Conservation (phyloP, 2,113 vertebrate species). For the Cranoglanis bouderius region DNA sequence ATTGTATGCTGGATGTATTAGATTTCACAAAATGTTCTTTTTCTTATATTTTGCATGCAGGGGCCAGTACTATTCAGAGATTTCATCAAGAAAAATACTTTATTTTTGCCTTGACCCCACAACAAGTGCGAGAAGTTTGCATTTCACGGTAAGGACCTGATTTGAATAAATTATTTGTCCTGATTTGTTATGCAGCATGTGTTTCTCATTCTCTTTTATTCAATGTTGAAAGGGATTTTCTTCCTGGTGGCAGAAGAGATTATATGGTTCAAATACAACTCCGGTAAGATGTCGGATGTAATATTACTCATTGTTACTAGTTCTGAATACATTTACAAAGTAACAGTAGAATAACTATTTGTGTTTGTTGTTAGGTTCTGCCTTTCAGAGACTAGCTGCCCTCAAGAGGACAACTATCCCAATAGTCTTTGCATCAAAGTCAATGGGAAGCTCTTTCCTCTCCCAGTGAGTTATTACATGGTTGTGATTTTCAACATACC, state of each 20-base stretch:
- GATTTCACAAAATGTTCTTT: not conserved
- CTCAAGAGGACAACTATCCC: conserved; percentile 96
- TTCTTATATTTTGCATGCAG: conserved; percentile 59
- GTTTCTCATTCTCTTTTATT: conserved; percentile 9
- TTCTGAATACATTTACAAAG: not conserved
- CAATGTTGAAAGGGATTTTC: conserved; percentile 82
- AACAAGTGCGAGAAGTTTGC: conserved; percentile 97
- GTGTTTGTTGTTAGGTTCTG: conserved; percentile 80
- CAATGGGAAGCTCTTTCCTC: conserved; percentile 92
- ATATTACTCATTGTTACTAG: not conserved
- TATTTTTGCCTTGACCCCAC: conserved; percentile 96
- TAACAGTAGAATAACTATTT: not conserved
- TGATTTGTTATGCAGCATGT: not conserved
- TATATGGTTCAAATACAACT: conserved; percentile 97
- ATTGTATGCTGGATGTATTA: not conserved
- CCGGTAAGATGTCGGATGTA: conserved; percentile 70
- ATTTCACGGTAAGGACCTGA: conserved; percentile 86
- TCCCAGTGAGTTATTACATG: conserved; percentile 81
- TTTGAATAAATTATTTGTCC: not conserved
- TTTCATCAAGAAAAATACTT: conserved; percentile 98
- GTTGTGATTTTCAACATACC: not conserved
- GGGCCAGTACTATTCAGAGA: conserved; percentile 87
- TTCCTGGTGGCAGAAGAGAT: conserved; percentile 92
- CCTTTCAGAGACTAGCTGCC: conserved; percentile 94
- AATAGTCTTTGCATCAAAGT: conserved; percentile 97